phyloP scores from a whole-genome alignment of 1,140 invertebrate species.

The Camponotus floridanus region DNA sequence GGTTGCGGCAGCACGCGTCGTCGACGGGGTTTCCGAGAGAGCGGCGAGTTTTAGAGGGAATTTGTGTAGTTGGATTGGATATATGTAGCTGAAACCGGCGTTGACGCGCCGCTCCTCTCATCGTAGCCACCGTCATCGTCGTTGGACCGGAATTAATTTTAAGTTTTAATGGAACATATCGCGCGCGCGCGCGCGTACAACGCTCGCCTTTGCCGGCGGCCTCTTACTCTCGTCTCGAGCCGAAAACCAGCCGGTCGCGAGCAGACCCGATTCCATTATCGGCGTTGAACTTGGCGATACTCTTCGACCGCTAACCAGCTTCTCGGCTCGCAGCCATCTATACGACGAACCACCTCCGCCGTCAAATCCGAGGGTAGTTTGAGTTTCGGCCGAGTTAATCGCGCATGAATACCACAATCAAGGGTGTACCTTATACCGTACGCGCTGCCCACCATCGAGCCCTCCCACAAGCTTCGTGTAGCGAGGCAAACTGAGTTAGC shows the following conservation, averaged over 20 bases:
- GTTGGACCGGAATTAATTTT: constrained; percentile 82
- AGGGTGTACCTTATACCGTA: constrained; percentile 58
- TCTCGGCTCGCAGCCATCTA: constrained; percentile 43
- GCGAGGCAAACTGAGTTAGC: constrained; percentile 53
- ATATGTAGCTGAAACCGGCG: constrained; percentile 66
- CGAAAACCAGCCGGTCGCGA: constrained; percentile 56
- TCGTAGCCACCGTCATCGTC: constrained; percentile 50
- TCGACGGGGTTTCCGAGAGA: constrained; percentile 51
- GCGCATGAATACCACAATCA: constrained; percentile 75
- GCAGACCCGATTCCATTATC: constrained; percentile 79
- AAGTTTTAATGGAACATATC: constrained; percentile 84
- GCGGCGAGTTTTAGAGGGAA: constrained; percentile 79
- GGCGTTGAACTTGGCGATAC: constrained; percentile 76
- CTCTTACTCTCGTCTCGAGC: constrained; percentile 60
- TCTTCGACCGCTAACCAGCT: constrained; percentile 64
- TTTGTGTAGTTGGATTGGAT: constrained; percentile 84
- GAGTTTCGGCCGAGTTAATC: constrained; percentile 71
- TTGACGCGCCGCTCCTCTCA: constrained; percentile 70
- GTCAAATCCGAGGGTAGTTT: constrained; percentile 64
- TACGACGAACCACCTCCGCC: constrained; percentile 23
- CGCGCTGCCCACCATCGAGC: constrained; percentile 48
- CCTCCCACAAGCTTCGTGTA: constrained; percentile 16
- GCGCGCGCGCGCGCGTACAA: constrained; percentile 25
- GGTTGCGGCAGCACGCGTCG: constrained; percentile 41
- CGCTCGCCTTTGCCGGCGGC: constrained; percentile 78